A percentile compares a stretch with the other conserved stretches of the same genome.
Conservation (phyloP, 2,113 vertebrate genomes). For the Salvelinus fontinalis region DNA sequence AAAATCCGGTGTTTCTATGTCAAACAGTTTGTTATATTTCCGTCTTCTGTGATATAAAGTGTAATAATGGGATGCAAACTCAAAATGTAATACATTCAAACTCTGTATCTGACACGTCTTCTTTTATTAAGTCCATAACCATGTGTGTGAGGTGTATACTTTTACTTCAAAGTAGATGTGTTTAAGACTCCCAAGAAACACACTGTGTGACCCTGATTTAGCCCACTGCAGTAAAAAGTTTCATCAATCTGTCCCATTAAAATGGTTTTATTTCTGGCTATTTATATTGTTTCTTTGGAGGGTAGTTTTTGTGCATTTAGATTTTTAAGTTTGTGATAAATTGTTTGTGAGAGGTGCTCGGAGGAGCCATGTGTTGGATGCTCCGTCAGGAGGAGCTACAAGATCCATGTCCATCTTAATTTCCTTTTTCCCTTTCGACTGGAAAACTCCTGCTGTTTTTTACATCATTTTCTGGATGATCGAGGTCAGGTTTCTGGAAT, state of each 20-base stretch:
- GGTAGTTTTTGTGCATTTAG: background rate
- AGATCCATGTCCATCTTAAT: conserved; percentile 2
- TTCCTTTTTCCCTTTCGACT: background rate
- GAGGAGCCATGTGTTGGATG: conserved; percentile 11
- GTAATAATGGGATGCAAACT: too few relatives aligned
- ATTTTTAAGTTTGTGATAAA: conserved; percentile 7
- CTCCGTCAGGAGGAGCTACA: background rate
- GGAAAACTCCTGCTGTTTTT: conserved; percentile 48
- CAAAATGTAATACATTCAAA: too few relatives aligned
- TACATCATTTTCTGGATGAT: conserved; percentile 44
- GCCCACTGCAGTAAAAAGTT: conserved; percentile 24
- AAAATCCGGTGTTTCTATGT: too few relatives aligned
- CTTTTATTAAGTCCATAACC: too few relatives aligned
- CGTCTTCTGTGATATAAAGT: too few relatives aligned
- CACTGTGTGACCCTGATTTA: too few relatives aligned
- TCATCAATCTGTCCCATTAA: background rate
- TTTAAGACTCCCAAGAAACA: too few relatives aligned
- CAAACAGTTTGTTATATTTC: too few relatives aligned
- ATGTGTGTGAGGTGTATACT: too few relatives aligned
- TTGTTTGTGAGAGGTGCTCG: background rate
- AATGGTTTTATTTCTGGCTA: background rate
- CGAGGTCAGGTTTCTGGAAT: conserved; percentile 59
- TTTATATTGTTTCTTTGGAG: background rate
- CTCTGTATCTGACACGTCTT: background rate
- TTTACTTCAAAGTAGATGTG: too few relatives aligned